Evolutionary conservation across 2,797 vertebrate species (phyloP).

Genomic region (Agapornis canus): DNA sequence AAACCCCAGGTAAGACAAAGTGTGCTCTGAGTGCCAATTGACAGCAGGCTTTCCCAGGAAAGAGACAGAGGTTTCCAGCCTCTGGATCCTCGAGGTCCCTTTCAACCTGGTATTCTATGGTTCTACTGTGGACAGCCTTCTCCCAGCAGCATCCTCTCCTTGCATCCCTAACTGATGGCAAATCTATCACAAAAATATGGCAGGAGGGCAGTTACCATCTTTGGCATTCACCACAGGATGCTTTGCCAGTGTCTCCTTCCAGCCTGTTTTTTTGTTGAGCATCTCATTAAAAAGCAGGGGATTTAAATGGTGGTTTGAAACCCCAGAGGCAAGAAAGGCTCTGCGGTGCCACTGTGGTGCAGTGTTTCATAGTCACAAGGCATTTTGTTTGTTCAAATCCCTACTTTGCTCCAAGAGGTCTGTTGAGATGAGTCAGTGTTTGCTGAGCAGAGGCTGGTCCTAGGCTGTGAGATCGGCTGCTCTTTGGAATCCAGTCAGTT

Average conservation of each 20-base stretch:
- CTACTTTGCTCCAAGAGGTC: neutral
- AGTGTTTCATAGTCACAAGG: neutral
- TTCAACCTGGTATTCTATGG: neutral
- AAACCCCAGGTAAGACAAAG: neutral
- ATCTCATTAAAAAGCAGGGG: neutral
- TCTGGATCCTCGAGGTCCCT: neutral
- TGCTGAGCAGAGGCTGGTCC: neutral
- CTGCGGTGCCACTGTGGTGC: neutral
- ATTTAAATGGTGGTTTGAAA: neutral
- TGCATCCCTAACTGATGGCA: neutral
- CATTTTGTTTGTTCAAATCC: neutral
- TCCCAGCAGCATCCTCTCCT: neutral
- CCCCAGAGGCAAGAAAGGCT: neutral
- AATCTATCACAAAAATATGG: neutral
- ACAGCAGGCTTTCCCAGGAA: neutral
- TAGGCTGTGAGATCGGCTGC: neutral
- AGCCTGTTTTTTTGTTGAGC: neutral
- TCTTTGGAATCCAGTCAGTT: neutral
- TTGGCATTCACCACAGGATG: neutral
- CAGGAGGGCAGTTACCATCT: neutral
- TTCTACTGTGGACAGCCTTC: neutral
- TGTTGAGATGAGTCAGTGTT: neutral
- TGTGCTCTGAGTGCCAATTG: neutral
- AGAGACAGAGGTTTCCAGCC: neutral
- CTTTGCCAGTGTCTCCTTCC: neutral